Evolutionary conservation across 2,888 invertebrate genomes (phyloP), one percentile per base, ranked within the genome.

Genomic region (Alloplasta piceator): DNA sequence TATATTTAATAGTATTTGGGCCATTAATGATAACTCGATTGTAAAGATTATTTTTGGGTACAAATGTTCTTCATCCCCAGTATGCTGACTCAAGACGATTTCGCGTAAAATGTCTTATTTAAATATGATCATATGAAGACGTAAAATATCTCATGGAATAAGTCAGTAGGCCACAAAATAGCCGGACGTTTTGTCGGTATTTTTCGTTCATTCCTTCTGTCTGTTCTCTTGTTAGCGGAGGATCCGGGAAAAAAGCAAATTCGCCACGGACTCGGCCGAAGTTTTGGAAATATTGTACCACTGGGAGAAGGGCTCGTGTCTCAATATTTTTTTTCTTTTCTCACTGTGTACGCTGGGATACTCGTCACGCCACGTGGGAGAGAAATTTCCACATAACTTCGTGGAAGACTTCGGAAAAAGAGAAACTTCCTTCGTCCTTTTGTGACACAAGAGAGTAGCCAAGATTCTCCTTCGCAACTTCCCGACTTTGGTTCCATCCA

Each of bases 241-340:
- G 77, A 74, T 81, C 78, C 82, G 83, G 83, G 74, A 76, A 63
- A 58, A 66, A 16, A 26, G 26, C 10, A 46, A 82, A 90, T 91
- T 88, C 86, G 91, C 89, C 86, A 89, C 86, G 87, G 88, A 72
- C 64, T 56, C 77, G 84, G 73, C 36, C 80, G 48, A 85, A 89
- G 90, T 91, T 91, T 90, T 89, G 90, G 87, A 90, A 91, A 90
- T 90, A 91, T 88, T 90, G 88, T 83, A 88, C 84, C 80, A 73
- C 71, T 80, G 26, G 26, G 67, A 58, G 84, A 80, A 82, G 71
- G 84, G 84, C 87, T 87, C 85, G 87, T 88, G 90, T 90, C 89
- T 88, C 87, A 89, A 90, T 90, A 89, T 90, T 88, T 85, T 86
- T 86, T 83, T 78, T 74, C 12, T 71, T 75, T 71, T 71, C 64